Evolutionary conservation across 2,797 vertebrate genomes (phyloP).

Genomic region (Enteromius thamalakanensis): DNA sequence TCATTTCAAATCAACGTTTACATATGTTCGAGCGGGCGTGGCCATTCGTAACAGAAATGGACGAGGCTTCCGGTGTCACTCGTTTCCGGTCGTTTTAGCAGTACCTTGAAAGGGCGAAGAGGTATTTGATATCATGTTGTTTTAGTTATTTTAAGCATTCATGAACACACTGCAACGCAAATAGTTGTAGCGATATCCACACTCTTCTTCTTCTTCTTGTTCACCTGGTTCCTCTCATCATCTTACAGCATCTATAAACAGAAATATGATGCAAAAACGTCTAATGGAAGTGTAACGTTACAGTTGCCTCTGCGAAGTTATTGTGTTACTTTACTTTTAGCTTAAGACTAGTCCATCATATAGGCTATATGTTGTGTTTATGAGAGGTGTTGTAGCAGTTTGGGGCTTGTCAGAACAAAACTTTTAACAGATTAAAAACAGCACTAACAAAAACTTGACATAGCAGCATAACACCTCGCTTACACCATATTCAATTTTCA

Average conservation of each 20-base stretch:
- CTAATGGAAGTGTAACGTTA: background rate
- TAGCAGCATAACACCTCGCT: slow-evolving; percentile 29
- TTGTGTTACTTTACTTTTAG: background rate
- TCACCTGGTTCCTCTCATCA: background rate
- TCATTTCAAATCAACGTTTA: background rate
- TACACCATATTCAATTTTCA: slow-evolving; percentile 42
- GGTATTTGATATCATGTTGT: background rate
- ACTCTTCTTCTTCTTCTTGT: background rate
- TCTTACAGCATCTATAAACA: background rate
- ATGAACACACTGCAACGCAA: background rate
- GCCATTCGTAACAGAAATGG: background rate
- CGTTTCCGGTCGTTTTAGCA: background rate
- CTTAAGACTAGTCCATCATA: background rate
- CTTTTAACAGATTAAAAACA: slow-evolving; percentile 16
- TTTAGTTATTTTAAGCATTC: background rate
- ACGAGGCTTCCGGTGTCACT: background rate
- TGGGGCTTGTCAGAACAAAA: background rate
- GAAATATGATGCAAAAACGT: too few species aligned
- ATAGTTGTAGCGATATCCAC: background rate
- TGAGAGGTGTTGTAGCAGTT: background rate
- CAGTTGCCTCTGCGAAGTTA: background rate
- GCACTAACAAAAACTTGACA: background rate
- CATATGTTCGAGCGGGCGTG: too few species aligned
- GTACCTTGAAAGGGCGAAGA: background rate
- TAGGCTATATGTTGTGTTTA: background rate